These are phyloP conservation scores for Meliscaeva auricollis DNA, from an alignment of 2,888 invertebrate genomes.

Conservation along the genomic window DNA sequence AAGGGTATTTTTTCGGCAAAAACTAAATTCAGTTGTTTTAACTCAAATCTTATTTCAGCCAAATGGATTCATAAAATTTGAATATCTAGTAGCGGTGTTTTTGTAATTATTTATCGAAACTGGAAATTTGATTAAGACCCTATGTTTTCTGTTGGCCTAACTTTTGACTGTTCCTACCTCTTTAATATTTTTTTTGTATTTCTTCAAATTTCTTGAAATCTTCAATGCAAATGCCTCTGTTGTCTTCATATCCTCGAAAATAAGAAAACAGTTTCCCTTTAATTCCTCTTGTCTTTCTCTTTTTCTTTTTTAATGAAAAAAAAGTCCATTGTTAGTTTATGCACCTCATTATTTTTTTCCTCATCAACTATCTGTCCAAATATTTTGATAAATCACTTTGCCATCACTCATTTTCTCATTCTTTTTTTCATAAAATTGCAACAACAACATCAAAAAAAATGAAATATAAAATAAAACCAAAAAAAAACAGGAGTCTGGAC, in stretches of 20 bases:
- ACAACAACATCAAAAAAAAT: not conserved
- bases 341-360: conserved; percentile 55
- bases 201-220: not conserved
- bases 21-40: too few species aligned
- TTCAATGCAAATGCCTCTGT: conserved; percentile 59
- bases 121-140: too few species aligned
- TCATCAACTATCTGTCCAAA: conserved; percentile 58
- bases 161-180: too few species aligned
- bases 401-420: conserved; percentile 73
- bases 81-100: too few species aligned
- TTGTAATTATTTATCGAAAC: too few species aligned
- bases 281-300: conserved; percentile 1
- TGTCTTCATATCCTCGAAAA: conserved; percentile 3
- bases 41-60: too few species aligned
- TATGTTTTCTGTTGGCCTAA: too few species aligned
- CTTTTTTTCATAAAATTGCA: conserved; percentile 49
- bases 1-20: too few species aligned
- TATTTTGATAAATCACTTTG: conserved; percentile 58
- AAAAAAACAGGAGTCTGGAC: conserved; percentile 82
- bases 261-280: not conserved
- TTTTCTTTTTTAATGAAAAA: not conserved
- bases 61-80: too few species aligned
- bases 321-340: conserved; percentile 46
- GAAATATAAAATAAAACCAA: not conserved
- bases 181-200: not conserved